A percentile compares a stretch with the other conserved stretches of the same genome.
phyloP scores from a whole-genome alignment of 2,797 vertebrate species.

The Phrynocephalus guinanensis region DNA sequence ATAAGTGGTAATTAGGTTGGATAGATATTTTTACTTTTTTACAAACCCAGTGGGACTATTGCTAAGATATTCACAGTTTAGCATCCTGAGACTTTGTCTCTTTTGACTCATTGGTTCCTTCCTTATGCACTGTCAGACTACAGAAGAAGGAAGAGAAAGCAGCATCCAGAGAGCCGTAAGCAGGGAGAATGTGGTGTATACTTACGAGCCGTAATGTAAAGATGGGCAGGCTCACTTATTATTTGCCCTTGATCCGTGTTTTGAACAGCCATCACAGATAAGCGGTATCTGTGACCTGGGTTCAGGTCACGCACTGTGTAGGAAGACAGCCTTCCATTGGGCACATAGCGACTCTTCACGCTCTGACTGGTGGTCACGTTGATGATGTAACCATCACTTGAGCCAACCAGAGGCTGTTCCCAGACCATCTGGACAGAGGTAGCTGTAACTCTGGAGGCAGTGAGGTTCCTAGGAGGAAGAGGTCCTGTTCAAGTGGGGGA shows the following conservation, averaged over 20 bases:
- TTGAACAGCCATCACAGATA: constrained; percentile 86
- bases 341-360: constrained; percentile 92
- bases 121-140: background rate
- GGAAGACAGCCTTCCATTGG: constrained; percentile 83
- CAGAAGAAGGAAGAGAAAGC: no score
- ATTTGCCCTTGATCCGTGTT: constrained; percentile 85
- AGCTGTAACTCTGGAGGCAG: constrained; percentile 83
- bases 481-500: constrained; percentile 80
- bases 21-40: no score
- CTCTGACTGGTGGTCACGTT: constrained; percentile 91
- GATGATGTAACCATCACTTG: constrained; percentile 91
- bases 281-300: constrained; percentile 87
- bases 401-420: constrained; percentile 77
- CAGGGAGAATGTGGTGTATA: constrained; percentile 14
- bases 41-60: no score
- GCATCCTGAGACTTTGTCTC: no score
- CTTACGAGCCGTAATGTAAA: constrained; percentile 90
- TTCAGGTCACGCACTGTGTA: constrained; percentile 89
- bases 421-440: constrained; percentile 89
- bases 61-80: no score
- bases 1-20: no score
- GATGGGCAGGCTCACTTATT: constrained; percentile 87
- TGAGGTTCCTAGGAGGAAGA: constrained; percentile 91
- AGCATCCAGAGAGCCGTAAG: background rate
- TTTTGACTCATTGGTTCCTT: no score